Base-by-base conservation (phyloP, 2,113 vertebrate species). In the Lasiurus borealis region DNA sequence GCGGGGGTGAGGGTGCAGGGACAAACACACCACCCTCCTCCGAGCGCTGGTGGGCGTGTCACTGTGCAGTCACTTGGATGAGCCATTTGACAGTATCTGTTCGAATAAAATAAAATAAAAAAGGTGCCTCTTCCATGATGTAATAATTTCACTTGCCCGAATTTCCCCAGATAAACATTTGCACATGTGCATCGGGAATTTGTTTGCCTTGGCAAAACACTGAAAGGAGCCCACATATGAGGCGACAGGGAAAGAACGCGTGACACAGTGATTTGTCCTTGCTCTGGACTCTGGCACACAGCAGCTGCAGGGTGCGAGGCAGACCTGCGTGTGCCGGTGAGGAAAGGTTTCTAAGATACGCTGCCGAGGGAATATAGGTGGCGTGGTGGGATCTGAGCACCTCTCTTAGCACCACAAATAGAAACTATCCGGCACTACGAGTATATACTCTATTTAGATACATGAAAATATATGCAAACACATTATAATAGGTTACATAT, bases 91-190 rank as follows among this genome's bases (percentile, higher is more conserved):
- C 36, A 18, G 66, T 36, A 50, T 40, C 54, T 69, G 72, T 89
- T n/a, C 19, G 54, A 21, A 57, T 59, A 23, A 59, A 59, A 57
- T 57, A 76, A 92, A 69, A 83, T 76, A 14, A 72, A 69, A 69
- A 84, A 31, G 7, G 2, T 40, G 5, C 34, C 46, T 96, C 11
- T 23, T 66, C 16, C 44, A 4, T 23, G 16, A 83, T 54, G 36
- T 23, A 73, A 16, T 23, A 31, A 29, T 84, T 84, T 36, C 8
- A 44, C 50, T 21, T 80, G 52, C 80, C 31, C 40, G 81, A 76
- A 18, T 77, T 73, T 94, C 14, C 8, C 66, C 66, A 72, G 92
- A 88, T 29, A 81, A 87, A 86, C n/a, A n/a, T 44, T 71, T 40
- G 48, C 19, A 57, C 31, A 3, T 23, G 31, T 19, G 27, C 25